Evolutionary conservation across 2,888 invertebrate species (phyloP).

Genomic region (Troides helena): DNA sequence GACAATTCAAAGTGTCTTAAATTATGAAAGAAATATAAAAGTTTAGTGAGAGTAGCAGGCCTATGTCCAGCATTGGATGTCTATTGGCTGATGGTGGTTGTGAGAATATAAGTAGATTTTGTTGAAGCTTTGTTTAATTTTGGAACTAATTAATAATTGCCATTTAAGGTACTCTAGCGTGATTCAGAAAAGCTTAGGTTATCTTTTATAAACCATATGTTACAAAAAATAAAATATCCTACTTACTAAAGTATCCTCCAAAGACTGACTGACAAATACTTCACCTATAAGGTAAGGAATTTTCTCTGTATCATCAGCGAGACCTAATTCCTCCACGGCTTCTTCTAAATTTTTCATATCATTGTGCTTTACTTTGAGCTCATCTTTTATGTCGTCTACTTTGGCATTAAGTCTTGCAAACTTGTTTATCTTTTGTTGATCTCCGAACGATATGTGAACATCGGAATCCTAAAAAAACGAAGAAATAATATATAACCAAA

Average conservation of each 20-base stretch:
- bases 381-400: conserved; percentile 93
- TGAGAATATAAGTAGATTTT: no score
- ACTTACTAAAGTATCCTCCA: conserved; percentile 86
- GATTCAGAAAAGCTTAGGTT: no score
- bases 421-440: conserved; percentile 98
- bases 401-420: conserved; percentile 97
- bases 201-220: neutral
- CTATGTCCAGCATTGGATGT: no score
- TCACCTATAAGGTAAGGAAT: conserved; percentile 94
- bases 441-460: conserved; percentile 96
- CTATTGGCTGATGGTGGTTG: no score
- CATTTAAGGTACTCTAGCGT: no score
- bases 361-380: conserved; percentile 91
- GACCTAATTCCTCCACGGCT: conserved; percentile 91
- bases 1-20: no score
- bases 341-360: conserved; percentile 96
- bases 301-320: conserved; percentile 87
- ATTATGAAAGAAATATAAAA: no score
- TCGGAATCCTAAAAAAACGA: conserved; percentile 85
- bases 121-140: no score
- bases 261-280: conserved; percentile 90
- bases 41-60: no score
- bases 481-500: conserved; percentile 13
- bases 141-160: no score
- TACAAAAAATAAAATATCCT: conserved; percentile 3